These are phyloP conservation scores for Notothenia rossii DNA, from an alignment of 2,113 vertebrate species.

Conservation along the genomic window DNA sequence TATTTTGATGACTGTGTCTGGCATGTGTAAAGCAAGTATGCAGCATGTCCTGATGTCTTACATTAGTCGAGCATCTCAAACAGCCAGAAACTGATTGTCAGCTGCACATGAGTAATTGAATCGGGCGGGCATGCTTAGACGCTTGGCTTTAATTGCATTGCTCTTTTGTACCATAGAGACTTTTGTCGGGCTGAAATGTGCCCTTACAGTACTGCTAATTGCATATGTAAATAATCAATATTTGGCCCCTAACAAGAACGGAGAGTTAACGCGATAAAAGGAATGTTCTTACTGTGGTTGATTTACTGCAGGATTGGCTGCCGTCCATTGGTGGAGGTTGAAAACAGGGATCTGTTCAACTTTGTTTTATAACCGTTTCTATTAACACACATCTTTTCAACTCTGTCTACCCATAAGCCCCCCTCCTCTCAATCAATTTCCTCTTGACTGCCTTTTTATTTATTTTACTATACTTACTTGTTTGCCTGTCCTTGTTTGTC, in stretches of 20 bases:
- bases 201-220: conserved; percentile 66
- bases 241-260: conserved; percentile 52
- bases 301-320: conserved; percentile 54
- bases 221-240: conserved; percentile 65
- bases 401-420: no score
- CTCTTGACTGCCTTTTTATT: no score
- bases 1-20: conserved; percentile 29
- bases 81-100: conserved; percentile 67
- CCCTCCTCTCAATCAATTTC: no score
- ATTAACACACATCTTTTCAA: no score
- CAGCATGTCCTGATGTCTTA: conserved; percentile 55
- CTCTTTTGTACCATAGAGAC: conserved; percentile 66
- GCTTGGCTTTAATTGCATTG: conserved; percentile 76
- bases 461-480: no score
- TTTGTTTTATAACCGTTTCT: conserved; percentile 9
- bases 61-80: conserved; percentile 61
- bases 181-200: conserved; percentile 60
- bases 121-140: conserved; percentile 62
- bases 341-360: conserved; percentile 14
- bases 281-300: conserved; percentile 32
- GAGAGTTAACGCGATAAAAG: conserved; percentile 60
- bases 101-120: conserved; percentile 72
- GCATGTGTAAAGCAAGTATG: conserved; percentile 47
- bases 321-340: conserved; percentile 32
- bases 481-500: no score